Evolutionary conservation across 2,888 invertebrate species (phyloP).

Genomic region (Dryobota labecula): DNA sequence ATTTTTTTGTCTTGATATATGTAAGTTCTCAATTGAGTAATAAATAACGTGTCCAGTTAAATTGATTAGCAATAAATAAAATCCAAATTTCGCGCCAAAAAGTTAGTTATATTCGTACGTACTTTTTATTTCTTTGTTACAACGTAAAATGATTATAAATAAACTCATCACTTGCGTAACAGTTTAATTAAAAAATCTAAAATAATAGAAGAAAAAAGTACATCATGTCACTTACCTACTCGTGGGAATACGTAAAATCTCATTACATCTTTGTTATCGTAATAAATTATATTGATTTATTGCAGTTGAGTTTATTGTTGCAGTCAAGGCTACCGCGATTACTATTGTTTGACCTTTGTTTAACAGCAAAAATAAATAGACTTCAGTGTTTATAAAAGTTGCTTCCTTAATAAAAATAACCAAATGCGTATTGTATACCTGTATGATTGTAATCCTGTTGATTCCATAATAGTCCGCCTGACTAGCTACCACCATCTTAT

Average conservation of each 20-base stretch:
- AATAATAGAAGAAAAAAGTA: constrained; percentile 1
- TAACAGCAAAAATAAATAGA: constrained; percentile 6
- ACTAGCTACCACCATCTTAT: no score
- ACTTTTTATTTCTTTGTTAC: background rate
- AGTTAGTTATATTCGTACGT: background rate
- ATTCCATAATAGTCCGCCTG: no score
- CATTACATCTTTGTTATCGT: background rate
- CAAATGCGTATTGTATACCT: background rate
- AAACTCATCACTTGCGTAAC: no score
- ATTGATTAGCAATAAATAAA: constrained; percentile 2
- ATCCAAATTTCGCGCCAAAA: background rate
- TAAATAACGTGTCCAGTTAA: background rate
- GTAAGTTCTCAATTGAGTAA: constrained; percentile 4
- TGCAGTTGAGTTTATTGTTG: constrained; percentile 13
- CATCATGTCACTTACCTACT: background rate
- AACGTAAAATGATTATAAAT: background rate
- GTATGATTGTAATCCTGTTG: no score
- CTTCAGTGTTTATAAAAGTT: background rate
- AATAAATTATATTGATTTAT: constrained; percentile 48
- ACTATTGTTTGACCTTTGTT: constrained; percentile 4
- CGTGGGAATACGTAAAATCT: constrained; percentile 30
- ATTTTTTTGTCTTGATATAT: background rate
- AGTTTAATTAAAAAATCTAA: background rate
- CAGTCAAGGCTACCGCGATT: background rate
- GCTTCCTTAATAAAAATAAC: background rate